Conservation (phyloP, 2,888 invertebrate genomes). For the Pyrrhia umbra region DNA sequence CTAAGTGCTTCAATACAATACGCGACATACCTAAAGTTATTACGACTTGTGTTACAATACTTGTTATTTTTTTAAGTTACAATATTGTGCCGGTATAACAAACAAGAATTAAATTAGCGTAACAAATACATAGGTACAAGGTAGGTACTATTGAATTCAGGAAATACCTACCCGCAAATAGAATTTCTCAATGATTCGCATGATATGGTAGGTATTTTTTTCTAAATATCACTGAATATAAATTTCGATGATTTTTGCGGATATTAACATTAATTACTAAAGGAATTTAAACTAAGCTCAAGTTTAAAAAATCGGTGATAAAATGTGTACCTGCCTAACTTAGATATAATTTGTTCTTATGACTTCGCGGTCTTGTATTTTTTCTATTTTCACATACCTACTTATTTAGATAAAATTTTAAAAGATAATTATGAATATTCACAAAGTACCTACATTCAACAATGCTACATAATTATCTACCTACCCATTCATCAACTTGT, state of each 20-base stretch:
- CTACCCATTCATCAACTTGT: constrained; percentile 8
- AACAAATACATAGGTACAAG: no score
- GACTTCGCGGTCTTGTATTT: not conserved
- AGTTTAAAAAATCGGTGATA: no score
- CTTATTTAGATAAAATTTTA: not conserved
- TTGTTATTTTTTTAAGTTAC: not conserved
- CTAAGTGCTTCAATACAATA: constrained; percentile 64
- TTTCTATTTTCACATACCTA: not conserved
- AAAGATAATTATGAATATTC: not conserved
- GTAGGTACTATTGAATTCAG: not conserved
- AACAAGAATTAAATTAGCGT: not conserved
- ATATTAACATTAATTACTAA: no score
- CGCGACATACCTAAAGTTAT: constrained; percentile 24
- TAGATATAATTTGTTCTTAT: not conserved
- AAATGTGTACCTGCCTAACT: no score
- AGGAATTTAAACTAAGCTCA: no score
- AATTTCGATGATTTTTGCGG: no score
- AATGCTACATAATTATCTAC: not conserved
- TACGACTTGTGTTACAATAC: constrained; percentile 7
- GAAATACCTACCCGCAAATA: not conserved
- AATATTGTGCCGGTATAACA: not conserved
- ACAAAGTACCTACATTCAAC: not conserved
- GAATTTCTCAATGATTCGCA: not conserved
- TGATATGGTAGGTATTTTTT: not conserved
- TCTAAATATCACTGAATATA: no score